Conservation (phyloP, 2,888 invertebrate genomes). For the Pristionchus arcanus region DNA sequence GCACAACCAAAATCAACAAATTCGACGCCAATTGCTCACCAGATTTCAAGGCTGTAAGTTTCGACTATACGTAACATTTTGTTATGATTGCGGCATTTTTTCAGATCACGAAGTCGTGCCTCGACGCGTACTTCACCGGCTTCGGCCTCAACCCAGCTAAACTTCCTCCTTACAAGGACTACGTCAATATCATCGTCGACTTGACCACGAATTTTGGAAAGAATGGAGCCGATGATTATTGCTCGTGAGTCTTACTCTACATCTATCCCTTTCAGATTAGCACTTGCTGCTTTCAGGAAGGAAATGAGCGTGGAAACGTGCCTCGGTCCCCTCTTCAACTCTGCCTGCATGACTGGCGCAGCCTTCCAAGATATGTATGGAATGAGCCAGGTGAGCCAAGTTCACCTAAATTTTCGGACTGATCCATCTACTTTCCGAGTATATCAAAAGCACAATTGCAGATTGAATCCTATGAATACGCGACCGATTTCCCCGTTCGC, state of each 20-base stretch:
- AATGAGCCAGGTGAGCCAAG: constrained; percentile 13
- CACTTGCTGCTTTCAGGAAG: background rate
- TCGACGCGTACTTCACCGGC: constrained; percentile 32
- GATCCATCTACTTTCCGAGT: no score
- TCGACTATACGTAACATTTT: background rate
- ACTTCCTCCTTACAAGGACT: background rate
- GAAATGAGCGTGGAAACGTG: constrained; percentile 5
- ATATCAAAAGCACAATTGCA: background rate
- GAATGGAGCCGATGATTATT: constrained; percentile 9
- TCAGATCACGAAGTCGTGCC: constrained; percentile 30
- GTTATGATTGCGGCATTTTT: background rate
- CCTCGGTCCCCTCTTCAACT: constrained; percentile 34
- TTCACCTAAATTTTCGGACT: no score
- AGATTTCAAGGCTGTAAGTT: background rate
- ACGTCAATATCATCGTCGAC: constrained; percentile 27
- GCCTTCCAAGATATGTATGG: constrained; percentile 44
- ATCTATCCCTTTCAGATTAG: no score
- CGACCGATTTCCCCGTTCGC: constrained; percentile 24
- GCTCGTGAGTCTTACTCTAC: background rate
- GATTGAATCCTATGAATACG: background rate
- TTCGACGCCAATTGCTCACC: background rate
- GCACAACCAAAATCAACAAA: background rate
- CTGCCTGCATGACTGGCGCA: constrained; percentile 24
- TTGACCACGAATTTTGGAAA: constrained; percentile 4
- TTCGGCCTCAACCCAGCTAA: constrained; percentile 33